Conservation (phyloP, 2,113 vertebrate genomes). For the Ctenomys sociabilis region DNA sequence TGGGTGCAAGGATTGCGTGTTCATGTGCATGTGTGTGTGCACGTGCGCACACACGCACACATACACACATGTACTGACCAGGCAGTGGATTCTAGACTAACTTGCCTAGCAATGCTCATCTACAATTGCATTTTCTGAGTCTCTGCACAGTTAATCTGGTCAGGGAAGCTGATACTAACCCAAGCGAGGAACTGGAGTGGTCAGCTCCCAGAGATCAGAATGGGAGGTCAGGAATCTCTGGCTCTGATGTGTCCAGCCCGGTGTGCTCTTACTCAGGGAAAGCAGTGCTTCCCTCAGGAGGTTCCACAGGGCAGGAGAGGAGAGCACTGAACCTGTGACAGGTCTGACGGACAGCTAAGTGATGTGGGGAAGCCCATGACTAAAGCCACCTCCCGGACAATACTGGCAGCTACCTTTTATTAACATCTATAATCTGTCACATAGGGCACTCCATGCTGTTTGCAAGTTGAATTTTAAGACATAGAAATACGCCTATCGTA, state of each 20-base stretch:
- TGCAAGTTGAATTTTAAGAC: neutral
- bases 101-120: neutral
- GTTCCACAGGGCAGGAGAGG: too few species aligned
- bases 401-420: neutral
- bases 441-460: neutral
- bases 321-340: accelerated
- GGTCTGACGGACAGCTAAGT: too few species aligned
- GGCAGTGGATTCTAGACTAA: neutral
- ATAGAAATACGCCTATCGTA: neutral
- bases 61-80: too few species aligned
- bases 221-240: accelerated
- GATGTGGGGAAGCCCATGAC: neutral
- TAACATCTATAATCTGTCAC: neutral
- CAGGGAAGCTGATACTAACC: neutral
- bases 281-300: neutral
- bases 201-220: neutral
- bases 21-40: too few species aligned
- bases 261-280: accelerated
- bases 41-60: neutral
- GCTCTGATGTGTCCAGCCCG: accelerated
- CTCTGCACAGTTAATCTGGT: too few species aligned
- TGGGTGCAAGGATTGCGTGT: neutral
- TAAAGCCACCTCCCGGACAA: neutral
- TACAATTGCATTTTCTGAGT: neutral
- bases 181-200: neutral